Conservation (phyloP, 2,113 vertebrate genomes). For the Apodemus sylvaticus region DNA sequence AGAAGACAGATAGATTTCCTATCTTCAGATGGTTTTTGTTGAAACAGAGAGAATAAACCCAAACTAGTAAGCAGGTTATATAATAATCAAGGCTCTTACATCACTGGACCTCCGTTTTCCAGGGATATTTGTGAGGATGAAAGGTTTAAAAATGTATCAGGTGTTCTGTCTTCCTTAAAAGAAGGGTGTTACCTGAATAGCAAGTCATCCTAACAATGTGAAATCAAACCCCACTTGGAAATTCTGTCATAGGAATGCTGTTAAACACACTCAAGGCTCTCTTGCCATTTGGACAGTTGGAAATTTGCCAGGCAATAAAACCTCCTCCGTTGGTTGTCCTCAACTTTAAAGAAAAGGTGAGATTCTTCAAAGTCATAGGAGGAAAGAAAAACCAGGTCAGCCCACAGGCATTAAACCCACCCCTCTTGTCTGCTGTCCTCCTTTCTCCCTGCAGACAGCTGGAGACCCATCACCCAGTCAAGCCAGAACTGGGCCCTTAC, state of each 20-base stretch:
- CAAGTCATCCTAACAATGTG: neutral
- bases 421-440: neutral
- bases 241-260: neutral
- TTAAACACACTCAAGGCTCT: neutral
- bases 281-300: accelerated
- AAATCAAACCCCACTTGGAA: neutral
- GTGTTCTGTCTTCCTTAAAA: conserved; percentile 14
- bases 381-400: neutral
- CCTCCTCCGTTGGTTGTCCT: neutral
- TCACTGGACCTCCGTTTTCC: neutral
- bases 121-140: neutral
- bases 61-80: no score
- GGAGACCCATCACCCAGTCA: neutral
- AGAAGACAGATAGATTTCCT: neutral
- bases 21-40: neutral
- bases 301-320: neutral
- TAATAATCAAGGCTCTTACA: neutral
- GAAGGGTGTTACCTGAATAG: neutral
- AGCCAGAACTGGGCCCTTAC: neutral
- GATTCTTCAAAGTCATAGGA: neutral
- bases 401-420: accelerated
- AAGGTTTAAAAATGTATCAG: neutral
- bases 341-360: neutral
- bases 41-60: neutral
- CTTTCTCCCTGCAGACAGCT: accelerated